A percentile compares a stretch with the other conserved stretches of the same genome.
These are phyloP conservation scores for Chaetops frenatus DNA, from an alignment of 2,113 vertebrate species.

Conservation along the genomic window DNA sequence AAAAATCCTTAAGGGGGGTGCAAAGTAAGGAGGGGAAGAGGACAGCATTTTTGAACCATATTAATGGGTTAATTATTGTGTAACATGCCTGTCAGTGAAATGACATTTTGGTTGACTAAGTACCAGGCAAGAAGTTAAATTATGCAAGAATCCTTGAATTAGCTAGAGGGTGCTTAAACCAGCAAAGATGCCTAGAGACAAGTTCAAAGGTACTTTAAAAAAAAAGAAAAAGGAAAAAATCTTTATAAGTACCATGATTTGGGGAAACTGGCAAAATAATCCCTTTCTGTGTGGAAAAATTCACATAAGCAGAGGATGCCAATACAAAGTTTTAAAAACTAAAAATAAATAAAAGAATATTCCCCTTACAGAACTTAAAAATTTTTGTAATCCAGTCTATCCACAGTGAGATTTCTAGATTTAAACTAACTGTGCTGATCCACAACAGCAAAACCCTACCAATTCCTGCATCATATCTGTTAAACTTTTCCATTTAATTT, in stretches of 20 bases:
- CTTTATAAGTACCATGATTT: background rate
- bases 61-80: slow-evolving; percentile 27
- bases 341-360: background rate
- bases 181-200: background rate
- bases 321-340: background rate
- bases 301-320: background rate
- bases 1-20: background rate
- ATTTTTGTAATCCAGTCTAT: background rate
- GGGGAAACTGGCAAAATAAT: background rate
- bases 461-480: background rate
- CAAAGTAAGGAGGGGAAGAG: background rate
- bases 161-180: background rate
- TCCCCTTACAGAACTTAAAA: background rate
- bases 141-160: background rate
- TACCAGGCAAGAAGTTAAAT: slow-evolving; percentile 7
- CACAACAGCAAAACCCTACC: background rate
- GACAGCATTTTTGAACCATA: background rate
- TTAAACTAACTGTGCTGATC: background rate
- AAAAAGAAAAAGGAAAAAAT: background rate
- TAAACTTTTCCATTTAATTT: background rate
- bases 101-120: slow-evolving; percentile 4
- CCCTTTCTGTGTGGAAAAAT: background rate
- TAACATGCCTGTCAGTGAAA: slow-evolving; percentile 12
- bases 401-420: background rate
- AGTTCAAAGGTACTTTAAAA: background rate